Evolutionary conservation across 2,797 vertebrate species (phyloP), one percentile per base, ranked within the genome.

Genomic region (Apodemus agrarius): DNA sequence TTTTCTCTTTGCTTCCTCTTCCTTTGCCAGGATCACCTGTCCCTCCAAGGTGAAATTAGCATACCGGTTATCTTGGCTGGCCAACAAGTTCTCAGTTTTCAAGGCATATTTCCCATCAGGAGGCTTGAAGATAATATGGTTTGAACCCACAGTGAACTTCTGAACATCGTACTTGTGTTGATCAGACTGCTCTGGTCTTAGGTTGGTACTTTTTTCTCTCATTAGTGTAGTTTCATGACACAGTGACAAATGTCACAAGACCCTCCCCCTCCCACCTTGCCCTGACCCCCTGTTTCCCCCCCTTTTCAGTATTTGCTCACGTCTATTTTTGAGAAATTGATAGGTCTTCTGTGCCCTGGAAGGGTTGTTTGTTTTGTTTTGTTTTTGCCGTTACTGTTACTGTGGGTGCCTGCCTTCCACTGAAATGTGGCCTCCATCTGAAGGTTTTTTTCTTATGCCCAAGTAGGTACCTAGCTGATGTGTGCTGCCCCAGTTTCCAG

Each of bases 61-160:
- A 85, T 99, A 99, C 97, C 99, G 98, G 29, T n/a, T 86, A 6
- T 99, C 99, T 97, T 99, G 99, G 57, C 97, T 97, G 72, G 99
- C 91, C 46, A 99, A 98, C 89, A 99, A 99, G 98, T 99, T 99
- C 98, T 99, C 99, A 97, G 99, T 98, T 98, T 99, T 99, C 99
- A 99, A 99, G 34, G 99, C 99, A 0, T 99, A 98, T 79, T 99
- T 98, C 1, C 99, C 99, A 0, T 99, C 99, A 0, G 99, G 98
- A 12, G 99, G 98, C 99, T 99, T 99, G 96, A 99, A 99, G 98
- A 99, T 99, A 84, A 98, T 99, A 1, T 99, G 98, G 97, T 99
- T 99, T 24, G 99, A 99, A 43, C 99, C 99, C 95, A 99, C 99
- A 46, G 99, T 99, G 78, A 99, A 99, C 98, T 99, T 99, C 29